phyloP scores from a whole-genome alignment of 2,113 vertebrate species.

The Xyrauchen texanus region DNA sequence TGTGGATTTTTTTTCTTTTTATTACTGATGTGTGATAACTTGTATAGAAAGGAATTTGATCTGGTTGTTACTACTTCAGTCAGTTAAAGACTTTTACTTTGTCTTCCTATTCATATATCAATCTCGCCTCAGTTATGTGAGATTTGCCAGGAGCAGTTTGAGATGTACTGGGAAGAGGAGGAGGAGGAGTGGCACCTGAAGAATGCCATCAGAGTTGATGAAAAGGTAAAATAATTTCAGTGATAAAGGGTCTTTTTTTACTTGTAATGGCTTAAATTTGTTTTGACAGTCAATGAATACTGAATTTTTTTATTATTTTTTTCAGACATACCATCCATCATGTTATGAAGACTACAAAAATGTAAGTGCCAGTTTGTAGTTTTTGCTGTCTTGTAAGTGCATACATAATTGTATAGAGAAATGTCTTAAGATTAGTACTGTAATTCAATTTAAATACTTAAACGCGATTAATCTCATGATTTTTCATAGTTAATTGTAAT shows the following conservation, averaged over 20 bases:
- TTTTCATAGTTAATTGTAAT: too few species aligned
- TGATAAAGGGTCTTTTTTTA: neutral
- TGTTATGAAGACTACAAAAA: conserved; percentile 98
- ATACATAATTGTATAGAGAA: too few species aligned
- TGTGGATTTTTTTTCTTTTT: too few species aligned
- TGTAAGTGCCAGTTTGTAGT: conserved; percentile 75
- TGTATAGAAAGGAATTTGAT: too few species aligned
- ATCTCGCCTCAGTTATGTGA: conserved; percentile 83
- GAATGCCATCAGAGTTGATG: conserved; percentile 91
- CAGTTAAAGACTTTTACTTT: neutral
- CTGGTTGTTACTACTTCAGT: too few species aligned
- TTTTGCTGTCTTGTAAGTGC: neutral
- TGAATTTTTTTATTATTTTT: too few species aligned
- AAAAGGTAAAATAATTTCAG: conserved; percentile 77
- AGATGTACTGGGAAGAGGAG: conserved; percentile 98
- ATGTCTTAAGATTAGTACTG: too few species aligned
- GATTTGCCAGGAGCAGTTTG: conserved; percentile 96
- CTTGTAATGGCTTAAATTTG: neutral
- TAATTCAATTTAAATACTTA: too few species aligned
- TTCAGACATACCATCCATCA: conserved; percentile 94
- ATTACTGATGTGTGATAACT: too few species aligned
- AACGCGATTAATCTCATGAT: too few species aligned
- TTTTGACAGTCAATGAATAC: neutral
- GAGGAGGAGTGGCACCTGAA: conserved; percentile 99
- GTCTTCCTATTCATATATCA: neutral